phyloP scores from a whole-genome alignment of 2,797 vertebrate species.

The Aphelocoma californica region DNA sequence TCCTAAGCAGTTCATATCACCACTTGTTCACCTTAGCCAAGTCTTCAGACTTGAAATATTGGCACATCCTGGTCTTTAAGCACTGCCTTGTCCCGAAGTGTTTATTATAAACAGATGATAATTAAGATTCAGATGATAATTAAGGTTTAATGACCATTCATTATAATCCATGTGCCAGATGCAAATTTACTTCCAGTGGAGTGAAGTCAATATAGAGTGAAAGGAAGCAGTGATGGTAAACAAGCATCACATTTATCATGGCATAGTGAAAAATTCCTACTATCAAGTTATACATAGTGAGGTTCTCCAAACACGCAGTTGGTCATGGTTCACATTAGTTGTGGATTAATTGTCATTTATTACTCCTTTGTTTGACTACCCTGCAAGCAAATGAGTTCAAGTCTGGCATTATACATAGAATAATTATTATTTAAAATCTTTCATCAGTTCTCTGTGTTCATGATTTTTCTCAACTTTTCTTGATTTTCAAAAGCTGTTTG shows the following conservation, averaged over 20 bases:
- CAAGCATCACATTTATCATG: conserved; percentile 2
- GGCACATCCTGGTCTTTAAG: neutral
- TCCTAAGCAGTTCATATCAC: neutral
- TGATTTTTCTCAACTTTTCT: neutral
- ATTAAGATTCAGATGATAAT: conserved; percentile 43
- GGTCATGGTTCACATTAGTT: neutral
- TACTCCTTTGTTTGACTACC: neutral
- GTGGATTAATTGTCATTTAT: neutral
- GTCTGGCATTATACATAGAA: neutral
- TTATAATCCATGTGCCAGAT: conserved; percentile 29
- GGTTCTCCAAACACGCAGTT: neutral
- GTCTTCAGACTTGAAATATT: conserved; percentile 1
- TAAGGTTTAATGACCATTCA: conserved; percentile 49
- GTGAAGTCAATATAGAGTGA: conserved; percentile 23
- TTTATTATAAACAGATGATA: conserved; percentile 49
- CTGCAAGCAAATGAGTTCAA: neutral
- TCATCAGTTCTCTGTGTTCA: neutral
- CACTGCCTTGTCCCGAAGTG: neutral
- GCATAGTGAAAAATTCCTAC: neutral
- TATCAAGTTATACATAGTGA: neutral
- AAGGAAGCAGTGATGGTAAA: conserved; percentile 5
- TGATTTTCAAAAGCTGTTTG: neutral
- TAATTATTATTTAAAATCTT: neutral
- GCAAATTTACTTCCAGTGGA: conserved; percentile 37
- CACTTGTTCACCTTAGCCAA: neutral